Evolutionary conservation across 2,113 vertebrate species (phyloP).

Genomic region (Sylvia atricapilla): DNA sequence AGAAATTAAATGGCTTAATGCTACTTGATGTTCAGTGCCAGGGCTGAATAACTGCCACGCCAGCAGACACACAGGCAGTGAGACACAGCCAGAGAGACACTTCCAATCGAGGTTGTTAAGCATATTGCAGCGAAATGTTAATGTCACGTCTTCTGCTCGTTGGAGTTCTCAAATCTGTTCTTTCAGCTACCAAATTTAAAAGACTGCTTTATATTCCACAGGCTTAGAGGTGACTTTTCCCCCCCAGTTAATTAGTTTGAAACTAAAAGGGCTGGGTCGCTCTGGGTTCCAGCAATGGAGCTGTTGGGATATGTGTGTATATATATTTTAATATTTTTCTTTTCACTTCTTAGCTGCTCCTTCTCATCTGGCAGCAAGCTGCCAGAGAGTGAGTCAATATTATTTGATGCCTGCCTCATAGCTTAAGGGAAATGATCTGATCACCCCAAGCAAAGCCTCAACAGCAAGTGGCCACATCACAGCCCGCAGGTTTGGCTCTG

Average conservation of each 20-base stretch:
- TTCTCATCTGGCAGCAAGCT: slow-evolving; percentile 58
- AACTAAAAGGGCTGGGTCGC: slow-evolving; percentile 12
- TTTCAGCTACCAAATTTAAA: slow-evolving; percentile 56
- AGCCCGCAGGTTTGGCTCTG: not conserved
- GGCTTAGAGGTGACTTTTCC: not conserved
- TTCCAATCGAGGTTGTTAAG: slow-evolving; percentile 38
- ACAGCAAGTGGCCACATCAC: slow-evolving; percentile 23
- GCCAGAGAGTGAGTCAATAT: slow-evolving; percentile 32
- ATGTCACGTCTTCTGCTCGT: slow-evolving; percentile 13
- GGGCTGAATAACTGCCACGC: not conserved
- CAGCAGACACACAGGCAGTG: not conserved
- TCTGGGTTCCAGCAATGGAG: not conserved
- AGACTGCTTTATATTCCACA: slow-evolving; percentile 24
- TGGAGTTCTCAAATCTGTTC: slow-evolving; percentile 56
- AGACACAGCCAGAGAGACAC: not conserved
- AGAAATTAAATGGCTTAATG: slow-evolving; percentile 15
- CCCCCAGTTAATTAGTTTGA: slow-evolving; percentile 61
- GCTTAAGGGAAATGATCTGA: not conserved
- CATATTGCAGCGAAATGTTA: slow-evolving; percentile 38
- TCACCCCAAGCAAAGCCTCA: not conserved
- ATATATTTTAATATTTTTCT: not conserved
- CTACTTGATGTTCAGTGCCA: not conserved
- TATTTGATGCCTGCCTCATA: not conserved
- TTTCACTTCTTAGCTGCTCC: slow-evolving; percentile 24
- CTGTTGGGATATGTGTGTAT: not conserved